Conservation (phyloP, 2,888 invertebrate species). For the Notodonta ziczac region DNA sequence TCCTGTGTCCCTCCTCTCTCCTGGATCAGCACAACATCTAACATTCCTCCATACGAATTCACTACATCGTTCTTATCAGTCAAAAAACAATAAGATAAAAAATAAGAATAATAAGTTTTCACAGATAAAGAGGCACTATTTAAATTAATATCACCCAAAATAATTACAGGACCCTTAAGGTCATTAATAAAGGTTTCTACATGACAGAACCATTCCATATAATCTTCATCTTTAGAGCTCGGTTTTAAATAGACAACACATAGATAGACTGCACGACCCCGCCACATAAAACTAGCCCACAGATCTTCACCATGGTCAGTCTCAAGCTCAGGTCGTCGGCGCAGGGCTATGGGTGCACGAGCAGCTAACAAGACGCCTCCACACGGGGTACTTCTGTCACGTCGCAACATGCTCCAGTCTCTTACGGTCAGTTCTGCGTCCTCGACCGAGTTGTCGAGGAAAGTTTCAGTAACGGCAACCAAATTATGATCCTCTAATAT, state of each 20-base stretch:
- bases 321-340: not conserved
- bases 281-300: not conserved
- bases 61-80: constrained; percentile 7
- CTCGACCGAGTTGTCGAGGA: not conserved
- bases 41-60: not conserved
- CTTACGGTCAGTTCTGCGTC: not conserved
- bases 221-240: not conserved
- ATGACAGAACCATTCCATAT: not conserved
- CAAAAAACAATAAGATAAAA: constrained; percentile 7
- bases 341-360: too few species aligned
- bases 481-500: not conserved
- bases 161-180: constrained; percentile 5
- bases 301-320: not conserved
- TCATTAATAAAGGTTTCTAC: constrained; percentile 3
- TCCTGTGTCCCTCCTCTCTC: not conserved
- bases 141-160: constrained; percentile 10
- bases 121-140: constrained; percentile 7
- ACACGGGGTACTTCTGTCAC: not conserved
- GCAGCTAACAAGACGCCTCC: not conserved
- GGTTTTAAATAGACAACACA: not conserved
- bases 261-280: not conserved
- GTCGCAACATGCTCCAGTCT: not conserved
- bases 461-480: not conserved
- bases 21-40: too few species aligned
- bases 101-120: constrained; percentile 11